phyloP scores from a whole-genome alignment of 2,797 vertebrate genomes.

The Chelon labrosus region DNA sequence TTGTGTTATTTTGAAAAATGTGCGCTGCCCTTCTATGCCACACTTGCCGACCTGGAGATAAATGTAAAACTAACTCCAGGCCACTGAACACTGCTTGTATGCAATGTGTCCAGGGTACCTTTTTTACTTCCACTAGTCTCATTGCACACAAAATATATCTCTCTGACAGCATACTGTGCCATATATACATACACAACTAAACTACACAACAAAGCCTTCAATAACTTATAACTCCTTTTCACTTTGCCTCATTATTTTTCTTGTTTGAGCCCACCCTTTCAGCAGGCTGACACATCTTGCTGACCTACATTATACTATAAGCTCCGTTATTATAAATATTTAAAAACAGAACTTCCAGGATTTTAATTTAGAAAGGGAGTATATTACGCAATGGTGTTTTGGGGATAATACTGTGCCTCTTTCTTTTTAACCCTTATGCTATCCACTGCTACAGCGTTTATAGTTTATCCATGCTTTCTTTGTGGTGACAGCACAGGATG shows the following conservation, averaged over 20 bases:
- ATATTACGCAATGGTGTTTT: not conserved
- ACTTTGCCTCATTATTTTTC: conserved; percentile 17
- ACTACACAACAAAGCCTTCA: not conserved
- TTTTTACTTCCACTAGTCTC: conserved; percentile 24
- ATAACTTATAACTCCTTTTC: conserved; percentile 1
- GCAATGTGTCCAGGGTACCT: not conserved
- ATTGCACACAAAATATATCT: not conserved
- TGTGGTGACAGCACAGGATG: not conserved
- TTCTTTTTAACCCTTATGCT: not conserved
- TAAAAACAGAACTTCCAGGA: not conserved
- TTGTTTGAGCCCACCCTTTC: not conserved
- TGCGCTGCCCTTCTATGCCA: not conserved
- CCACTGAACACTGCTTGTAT: conserved; percentile 7
- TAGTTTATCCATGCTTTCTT: conserved; percentile 37
- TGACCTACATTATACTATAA: conserved; percentile 28
- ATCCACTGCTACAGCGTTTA: not conserved
- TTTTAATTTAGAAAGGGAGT: not conserved
- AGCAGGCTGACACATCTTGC: conserved; percentile 11
- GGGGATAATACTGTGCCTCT: not conserved
- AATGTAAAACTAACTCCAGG: not conserved
- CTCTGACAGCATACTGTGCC: not conserved
- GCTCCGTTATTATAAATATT: not conserved
- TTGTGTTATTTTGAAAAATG: conserved; percentile 41
- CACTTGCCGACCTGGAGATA: not conserved
- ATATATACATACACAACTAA: not conserved